A percentile compares a stretch with the other conserved stretches of the same genome.
Evolutionary conservation across 2,113 vertebrate species (phyloP).

Genomic region (Prunella himalayana): DNA sequence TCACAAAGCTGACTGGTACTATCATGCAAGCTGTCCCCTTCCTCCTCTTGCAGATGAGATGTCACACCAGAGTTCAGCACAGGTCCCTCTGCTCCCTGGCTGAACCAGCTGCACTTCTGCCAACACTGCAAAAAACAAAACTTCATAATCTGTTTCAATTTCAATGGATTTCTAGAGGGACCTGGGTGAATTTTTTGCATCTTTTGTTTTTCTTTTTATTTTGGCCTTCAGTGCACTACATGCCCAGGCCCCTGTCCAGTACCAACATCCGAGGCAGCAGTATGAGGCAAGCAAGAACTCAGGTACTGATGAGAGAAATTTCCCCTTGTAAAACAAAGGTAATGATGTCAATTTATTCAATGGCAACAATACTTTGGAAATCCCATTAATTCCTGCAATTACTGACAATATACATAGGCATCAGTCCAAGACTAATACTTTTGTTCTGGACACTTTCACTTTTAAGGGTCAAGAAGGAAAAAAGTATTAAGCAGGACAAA

Average conservation of each 20-base stretch:
- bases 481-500: background rate
- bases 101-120: background rate
- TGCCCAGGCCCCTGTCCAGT: background rate
- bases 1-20: background rate
- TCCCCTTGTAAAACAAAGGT: background rate
- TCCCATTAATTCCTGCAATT: background rate
- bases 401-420: background rate
- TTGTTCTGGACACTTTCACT: background rate
- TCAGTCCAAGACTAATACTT: background rate
- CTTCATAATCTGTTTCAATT: background rate
- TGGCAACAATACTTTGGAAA: background rate
- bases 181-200: fast-evolving
- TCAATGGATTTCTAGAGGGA: background rate
- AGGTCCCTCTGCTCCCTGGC: background rate
- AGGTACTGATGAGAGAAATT: background rate
- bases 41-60: fast-evolving
- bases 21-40: background rate
- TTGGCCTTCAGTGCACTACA: background rate
- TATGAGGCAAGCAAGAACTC: background rate
- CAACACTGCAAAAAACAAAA: background rate
- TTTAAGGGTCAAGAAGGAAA: background rate
- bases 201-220: background rate
- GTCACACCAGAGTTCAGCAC: background rate
- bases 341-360: background rate
- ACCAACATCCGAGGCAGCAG: background rate